phyloP scores from a whole-genome alignment of 2,888 invertebrate species.

The Chrysina gloriosa region DNA sequence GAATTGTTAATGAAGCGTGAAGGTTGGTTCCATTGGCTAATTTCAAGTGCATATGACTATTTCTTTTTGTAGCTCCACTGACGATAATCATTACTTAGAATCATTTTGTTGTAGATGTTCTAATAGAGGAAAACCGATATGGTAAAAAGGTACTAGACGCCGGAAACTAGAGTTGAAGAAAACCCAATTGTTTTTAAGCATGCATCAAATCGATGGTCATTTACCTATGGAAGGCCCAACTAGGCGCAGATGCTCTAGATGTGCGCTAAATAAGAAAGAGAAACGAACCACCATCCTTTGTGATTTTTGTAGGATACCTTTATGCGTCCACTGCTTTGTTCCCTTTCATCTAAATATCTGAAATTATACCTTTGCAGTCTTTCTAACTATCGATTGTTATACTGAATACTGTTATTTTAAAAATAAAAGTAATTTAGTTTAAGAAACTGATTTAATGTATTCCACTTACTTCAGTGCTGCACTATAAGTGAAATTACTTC shows the following conservation, averaged over 20 bases:
- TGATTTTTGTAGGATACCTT: conserved; percentile 11
- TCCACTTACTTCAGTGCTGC: too few relatives aligned
- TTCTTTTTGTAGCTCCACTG: too few relatives aligned
- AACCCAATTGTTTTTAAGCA: neutral
- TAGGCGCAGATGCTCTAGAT: conserved; percentile 15
- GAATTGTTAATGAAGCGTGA: too few relatives aligned
- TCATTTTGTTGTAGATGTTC: conserved; percentile 20
- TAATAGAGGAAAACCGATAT: neutral
- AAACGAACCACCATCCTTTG: conserved; percentile 30
- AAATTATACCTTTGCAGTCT: too few relatives aligned
- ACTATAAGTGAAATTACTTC: too few relatives aligned
- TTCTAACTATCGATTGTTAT: too few relatives aligned
- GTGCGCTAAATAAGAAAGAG: conserved; percentile 17
- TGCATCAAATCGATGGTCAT: conserved; percentile 12
- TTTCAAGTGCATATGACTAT: too few relatives aligned
- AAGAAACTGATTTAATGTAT: too few relatives aligned
- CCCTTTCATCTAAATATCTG: conserved; percentile 17
- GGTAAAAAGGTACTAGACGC: neutral
- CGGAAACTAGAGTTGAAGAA: neutral
- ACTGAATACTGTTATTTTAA: too few relatives aligned
- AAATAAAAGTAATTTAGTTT: too few relatives aligned
- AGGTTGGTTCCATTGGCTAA: too few relatives aligned
- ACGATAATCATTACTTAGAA: too few relatives aligned
- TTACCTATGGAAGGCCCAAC: conserved; percentile 19
- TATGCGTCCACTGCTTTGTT: conserved; percentile 16